Evolutionary conservation across 2,113 vertebrate species (phyloP).

Genomic region (Anhinga rufa): DNA sequence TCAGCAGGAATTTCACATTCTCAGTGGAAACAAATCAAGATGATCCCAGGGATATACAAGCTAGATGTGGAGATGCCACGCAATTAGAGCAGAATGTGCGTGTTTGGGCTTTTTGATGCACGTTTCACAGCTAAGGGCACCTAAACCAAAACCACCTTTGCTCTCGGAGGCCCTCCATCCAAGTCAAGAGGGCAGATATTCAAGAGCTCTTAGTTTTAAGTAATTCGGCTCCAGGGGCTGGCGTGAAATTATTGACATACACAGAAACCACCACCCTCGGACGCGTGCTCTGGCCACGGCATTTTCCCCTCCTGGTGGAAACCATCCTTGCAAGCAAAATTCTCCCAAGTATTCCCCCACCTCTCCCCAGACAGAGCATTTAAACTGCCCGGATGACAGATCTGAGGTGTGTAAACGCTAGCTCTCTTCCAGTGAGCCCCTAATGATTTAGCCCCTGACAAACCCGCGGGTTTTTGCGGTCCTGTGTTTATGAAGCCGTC

Average conservation of each 20-base stretch:
- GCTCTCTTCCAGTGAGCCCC: background rate
- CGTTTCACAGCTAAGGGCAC: background rate
- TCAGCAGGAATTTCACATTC: background rate
- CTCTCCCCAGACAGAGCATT: background rate
- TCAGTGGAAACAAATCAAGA: background rate
- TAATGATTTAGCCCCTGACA: background rate
- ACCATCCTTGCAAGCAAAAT: background rate
- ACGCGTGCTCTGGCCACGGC: fast-evolving
- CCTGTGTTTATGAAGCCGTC: background rate
- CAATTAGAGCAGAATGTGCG: background rate
- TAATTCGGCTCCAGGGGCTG: background rate
- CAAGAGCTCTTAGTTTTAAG: background rate
- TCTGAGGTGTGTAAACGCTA: background rate
- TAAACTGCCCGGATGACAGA: background rate
- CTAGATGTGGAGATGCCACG: background rate
- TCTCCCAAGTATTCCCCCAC: background rate
- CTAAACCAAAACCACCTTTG: background rate
- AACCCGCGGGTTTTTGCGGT: background rate
- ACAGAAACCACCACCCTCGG: background rate
- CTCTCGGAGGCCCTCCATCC: background rate
- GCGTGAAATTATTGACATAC: background rate
- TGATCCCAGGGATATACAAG: background rate
- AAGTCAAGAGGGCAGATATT: background rate
- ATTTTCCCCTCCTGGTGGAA: background rate
- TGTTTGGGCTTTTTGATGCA: background rate